Percentiles rank a stretch among this genome's conserved stretches.
Conservation (phyloP, 2,888 invertebrate genomes). For the Hermodice carunculata region DNA sequence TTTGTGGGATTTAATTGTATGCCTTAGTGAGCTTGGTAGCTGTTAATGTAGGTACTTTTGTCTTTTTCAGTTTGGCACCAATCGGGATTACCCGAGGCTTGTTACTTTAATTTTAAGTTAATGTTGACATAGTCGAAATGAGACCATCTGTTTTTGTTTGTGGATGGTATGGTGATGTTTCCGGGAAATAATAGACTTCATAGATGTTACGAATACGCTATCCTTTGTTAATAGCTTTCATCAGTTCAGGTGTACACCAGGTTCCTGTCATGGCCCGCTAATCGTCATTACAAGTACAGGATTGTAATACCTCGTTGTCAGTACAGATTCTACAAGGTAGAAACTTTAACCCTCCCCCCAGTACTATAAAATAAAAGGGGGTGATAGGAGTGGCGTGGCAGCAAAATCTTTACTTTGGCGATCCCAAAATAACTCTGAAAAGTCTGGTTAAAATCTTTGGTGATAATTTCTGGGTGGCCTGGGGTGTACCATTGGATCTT, state of each 20-base stretch:
- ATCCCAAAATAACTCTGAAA: slow-evolving; percentile 47
- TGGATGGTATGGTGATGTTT: slow-evolving; percentile 30
- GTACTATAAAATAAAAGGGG: slow-evolving; percentile 56
- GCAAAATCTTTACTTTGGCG: slow-evolving; percentile 49
- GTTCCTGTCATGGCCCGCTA: slow-evolving; percentile 53
- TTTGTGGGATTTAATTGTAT: slow-evolving; percentile 8
- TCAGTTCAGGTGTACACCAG: slow-evolving; percentile 63
- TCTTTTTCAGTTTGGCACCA: slow-evolving; percentile 41
- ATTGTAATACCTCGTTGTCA: background rate
- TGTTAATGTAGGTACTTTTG: slow-evolving; percentile 40
- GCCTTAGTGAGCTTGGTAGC: background rate
- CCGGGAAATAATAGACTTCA: slow-evolving; percentile 7
- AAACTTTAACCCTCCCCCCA: slow-evolving; percentile 60
- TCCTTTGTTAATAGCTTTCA: slow-evolving; percentile 54
- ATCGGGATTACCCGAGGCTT: slow-evolving; percentile 48
- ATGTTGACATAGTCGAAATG: slow-evolving; percentile 59
- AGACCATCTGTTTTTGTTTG: slow-evolving; percentile 40
- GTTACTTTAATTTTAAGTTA: slow-evolving; percentile 50
- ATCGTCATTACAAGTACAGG: slow-evolving; percentile 13
- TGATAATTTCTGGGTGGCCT: slow-evolving; percentile 46
- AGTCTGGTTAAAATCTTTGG: slow-evolving; percentile 40
- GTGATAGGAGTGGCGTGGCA: slow-evolving; percentile 50
- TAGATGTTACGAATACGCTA: slow-evolving; percentile 56
- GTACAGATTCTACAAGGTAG: slow-evolving; percentile 60
- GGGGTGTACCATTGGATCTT: slow-evolving; percentile 47